Base-by-base conservation (phyloP, 2,113 vertebrate genomes). In the Pachypanchax playfairii region DNA sequence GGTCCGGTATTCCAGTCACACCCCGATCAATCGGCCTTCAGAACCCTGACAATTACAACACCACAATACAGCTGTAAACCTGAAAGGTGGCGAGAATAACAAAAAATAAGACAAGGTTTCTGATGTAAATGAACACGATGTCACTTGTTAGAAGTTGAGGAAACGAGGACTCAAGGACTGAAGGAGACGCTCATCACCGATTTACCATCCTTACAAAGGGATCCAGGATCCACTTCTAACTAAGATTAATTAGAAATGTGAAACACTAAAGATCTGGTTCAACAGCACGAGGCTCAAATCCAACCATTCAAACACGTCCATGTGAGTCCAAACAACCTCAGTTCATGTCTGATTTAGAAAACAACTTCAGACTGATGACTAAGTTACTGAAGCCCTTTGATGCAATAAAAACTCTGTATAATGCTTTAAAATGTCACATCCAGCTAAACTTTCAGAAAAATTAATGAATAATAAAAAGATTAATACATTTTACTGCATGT, bases 1-100 rank as follows among this genome's bases (percentile, higher is more conserved):
- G 58, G 60, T 83, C 64, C 42, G 5, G 64, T 59, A 85, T 84
- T 89, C 77, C 66, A 73, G 77, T 86, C 75, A 85, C 81, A 36
- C 79, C 65, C 53, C 61, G 44, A 70, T 78, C 73, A 80, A 82
- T 61, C 46, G 36, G 66, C 63, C 73, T 70, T 72, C 77, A 75
- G 66, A 82, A 64, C 55, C 48, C 35, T 54, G 21, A 85, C 73
- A 77, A 80, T 61, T 69, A 57, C 26, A 66, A 51, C 56, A n/a
- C 12, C 13, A 65, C 53, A 70, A 73, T 43, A 53, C 21, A 64
- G 43, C 48, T 66, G 33, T 55, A 69, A 73, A 70, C 49, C 14
- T 18, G 0, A 63, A 46, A 39, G 59, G 70, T 44, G 6, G 35
- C 57, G 21, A 47, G 21, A 73, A 56, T 12, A 54, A 65, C 42